Percentiles rank a stretch among this genome's conserved stretches.
phyloP scores from a whole-genome alignment of 2,888 invertebrate genomes.

The Heliconius hortense region DNA sequence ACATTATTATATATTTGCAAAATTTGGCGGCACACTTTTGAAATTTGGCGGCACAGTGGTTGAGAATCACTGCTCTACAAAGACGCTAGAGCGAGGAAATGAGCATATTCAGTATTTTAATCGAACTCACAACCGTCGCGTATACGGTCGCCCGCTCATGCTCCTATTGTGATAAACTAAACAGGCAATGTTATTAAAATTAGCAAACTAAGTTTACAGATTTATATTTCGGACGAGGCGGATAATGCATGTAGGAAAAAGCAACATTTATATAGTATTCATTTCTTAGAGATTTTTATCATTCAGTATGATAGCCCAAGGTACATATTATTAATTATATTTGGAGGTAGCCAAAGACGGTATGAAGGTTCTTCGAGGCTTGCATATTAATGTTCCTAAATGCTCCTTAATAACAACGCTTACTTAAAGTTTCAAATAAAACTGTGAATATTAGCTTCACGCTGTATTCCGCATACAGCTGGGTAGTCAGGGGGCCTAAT shows the following conservation, averaged over 20 bases:
- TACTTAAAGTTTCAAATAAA: background rate
- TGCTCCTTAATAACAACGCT: background rate
- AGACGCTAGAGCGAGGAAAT: too few relatives aligned
- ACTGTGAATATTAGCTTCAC: background rate
- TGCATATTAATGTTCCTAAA: background rate
- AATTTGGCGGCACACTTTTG: too few relatives aligned
- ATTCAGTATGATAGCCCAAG: background rate
- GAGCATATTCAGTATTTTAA: too few relatives aligned
- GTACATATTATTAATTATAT: background rate
- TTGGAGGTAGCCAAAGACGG: background rate
- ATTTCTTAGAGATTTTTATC: background rate
- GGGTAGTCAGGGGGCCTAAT: background rate
- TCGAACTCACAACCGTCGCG: too few relatives aligned
- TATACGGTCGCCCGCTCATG: too few relatives aligned
- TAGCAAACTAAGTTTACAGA: background rate
- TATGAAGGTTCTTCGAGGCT: background rate
- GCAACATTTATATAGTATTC: background rate
- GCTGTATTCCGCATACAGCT: background rate
- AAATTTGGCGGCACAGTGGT: too few relatives aligned
- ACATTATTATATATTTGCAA: too few relatives aligned
- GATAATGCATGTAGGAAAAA: background rate
- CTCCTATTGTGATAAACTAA: background rate
- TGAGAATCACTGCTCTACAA: too few relatives aligned
- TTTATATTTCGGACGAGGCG: too few relatives aligned
- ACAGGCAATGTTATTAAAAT: background rate